Base-by-base conservation (phyloP, 2,797 vertebrate species). In the Gymnothorax reevesii region DNA sequence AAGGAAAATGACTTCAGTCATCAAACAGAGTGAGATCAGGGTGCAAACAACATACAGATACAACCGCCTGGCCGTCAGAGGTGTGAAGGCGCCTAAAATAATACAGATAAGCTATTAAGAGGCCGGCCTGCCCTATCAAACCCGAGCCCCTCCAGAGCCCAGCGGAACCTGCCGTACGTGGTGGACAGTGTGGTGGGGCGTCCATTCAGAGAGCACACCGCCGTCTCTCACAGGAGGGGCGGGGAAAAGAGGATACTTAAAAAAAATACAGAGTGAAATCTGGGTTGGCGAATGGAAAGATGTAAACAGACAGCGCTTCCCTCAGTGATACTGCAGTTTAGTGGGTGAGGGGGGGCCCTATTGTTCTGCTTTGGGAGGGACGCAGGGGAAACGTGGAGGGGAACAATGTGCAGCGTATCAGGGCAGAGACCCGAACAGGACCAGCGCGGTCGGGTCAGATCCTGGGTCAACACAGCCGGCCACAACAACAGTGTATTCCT, bases 41-140 rank as follows among this genome's bases (percentile, higher is more conserved):
- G 73, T 49, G 73, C 6, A 42, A 77, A 42, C 7, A 42, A 49
- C 52, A 33, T 77, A 4, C 13, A 17, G 71, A 42, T 27, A 77
- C 3, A 77, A 52, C n/a, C 7, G 73, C 3, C 73, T 7, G 73
- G 25, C 27, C 7, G 73, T 49, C 73, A 5, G 20, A 77, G 7
- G 27, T 2, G 33, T 77, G 42, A 77, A 77, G 73, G 12, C 73
- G 15, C 73, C 73, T 77, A 77, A 77, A 77, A 77, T 77, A 77
- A 77, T 77, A 77, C 9, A 77, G 73, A 77, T 77, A 77, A 77
- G 17, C 4, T 42, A 6, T 49, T 15, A 77, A 77, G 33, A 77
- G 8, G 7, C 33, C 27, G 42, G 71, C 27, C 33, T 42, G 4
- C 33, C 33, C 42, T 3, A 42, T 42, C 33, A 42, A 42, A 33